Conservation (phyloP, 1,140 invertebrate species). For the Drosophila pseudoananassae region DNA sequence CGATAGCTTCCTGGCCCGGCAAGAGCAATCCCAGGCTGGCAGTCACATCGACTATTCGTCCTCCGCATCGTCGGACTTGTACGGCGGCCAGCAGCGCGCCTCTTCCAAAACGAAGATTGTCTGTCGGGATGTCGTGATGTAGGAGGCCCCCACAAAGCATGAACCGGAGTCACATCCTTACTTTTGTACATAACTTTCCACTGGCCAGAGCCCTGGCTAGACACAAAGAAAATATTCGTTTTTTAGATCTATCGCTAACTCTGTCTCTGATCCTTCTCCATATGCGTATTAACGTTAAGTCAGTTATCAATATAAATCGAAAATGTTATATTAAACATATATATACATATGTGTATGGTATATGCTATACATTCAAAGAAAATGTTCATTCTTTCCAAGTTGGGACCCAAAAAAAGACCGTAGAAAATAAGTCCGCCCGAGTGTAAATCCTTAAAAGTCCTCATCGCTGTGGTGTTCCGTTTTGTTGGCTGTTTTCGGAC, state of each 20-base stretch:
- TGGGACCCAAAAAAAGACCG: background rate
- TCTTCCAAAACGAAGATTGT: conserved; percentile 76
- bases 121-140: conserved; percentile 72
- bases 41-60: conserved; percentile 80
- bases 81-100: conserved; percentile 50
- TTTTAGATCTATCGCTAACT: conserved; percentile 11
- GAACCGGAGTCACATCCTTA: background rate
- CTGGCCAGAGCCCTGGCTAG: background rate
- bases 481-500: conserved; percentile 75
- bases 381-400: background rate
- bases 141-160: conserved; percentile 1
- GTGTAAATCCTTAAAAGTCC: conserved; percentile 64
- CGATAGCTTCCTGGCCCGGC: conserved; percentile 76
- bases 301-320: conserved; percentile 54
- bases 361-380: background rate
- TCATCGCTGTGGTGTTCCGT: conserved; percentile 80
- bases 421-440: background rate
- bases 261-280: background rate
- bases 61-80: conserved; percentile 59
- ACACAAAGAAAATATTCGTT: conserved; percentile 5
- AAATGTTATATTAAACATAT: conserved; percentile 55
- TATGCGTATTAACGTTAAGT: conserved; percentile 23
- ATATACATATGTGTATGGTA: background rate
- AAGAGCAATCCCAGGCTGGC: conserved; percentile 74
- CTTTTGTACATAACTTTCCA: conserved; percentile 45